phyloP scores from a whole-genome alignment of 2,888 invertebrate genomes.

The Epiblema foenella region DNA sequence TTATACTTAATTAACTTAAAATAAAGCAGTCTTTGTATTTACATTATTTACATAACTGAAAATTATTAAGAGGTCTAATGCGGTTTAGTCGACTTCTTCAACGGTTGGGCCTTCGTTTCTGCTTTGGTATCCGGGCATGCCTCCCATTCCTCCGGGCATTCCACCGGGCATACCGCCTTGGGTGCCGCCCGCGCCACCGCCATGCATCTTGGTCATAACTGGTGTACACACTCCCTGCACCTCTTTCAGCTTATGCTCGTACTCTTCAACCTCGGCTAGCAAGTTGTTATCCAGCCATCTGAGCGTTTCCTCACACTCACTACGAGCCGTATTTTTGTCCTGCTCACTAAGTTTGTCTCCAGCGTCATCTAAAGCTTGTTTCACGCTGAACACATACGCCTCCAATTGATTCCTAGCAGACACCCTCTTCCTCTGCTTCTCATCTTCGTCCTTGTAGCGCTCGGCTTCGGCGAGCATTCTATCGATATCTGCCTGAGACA shows the following conservation, averaged over 20 bases:
- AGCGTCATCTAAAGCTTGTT: constrained; percentile 85
- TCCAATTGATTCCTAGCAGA: constrained; percentile 86
- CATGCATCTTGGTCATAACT: constrained; percentile 75
- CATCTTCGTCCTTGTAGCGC: constrained; percentile 87
- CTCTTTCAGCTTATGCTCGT: constrained; percentile 81
- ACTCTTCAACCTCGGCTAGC: constrained; percentile 84
- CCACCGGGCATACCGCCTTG: constrained; percentile 47
- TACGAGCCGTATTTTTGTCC: constrained; percentile 78
- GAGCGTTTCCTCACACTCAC: constrained; percentile 80
- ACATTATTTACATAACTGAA: constrained; percentile 16
- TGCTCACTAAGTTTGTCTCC: constrained; percentile 79
- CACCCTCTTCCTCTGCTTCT: constrained; percentile 85
- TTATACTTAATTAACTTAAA: constrained; percentile 5
- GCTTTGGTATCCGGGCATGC: constrained; percentile 34
- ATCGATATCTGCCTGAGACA: constrained; percentile 91
- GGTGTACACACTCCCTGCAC: constrained; percentile 79
- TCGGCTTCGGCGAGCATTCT: constrained; percentile 88
- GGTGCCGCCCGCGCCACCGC: constrained; percentile 67
- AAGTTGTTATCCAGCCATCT: constrained; percentile 87
- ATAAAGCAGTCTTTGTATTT: constrained; percentile 17
- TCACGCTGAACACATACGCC: constrained; percentile 86
- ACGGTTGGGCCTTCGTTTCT: constrained; percentile 37
- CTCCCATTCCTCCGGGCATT: constrained; percentile 39
- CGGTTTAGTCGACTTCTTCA: constrained; percentile 37
- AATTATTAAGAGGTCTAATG: constrained; percentile 6